A percentile compares a stretch with the other conserved stretches of the same genome.
Evolutionary conservation across 2,888 invertebrate genomes (phyloP).

Genomic region (Pediacus dermestoides): DNA sequence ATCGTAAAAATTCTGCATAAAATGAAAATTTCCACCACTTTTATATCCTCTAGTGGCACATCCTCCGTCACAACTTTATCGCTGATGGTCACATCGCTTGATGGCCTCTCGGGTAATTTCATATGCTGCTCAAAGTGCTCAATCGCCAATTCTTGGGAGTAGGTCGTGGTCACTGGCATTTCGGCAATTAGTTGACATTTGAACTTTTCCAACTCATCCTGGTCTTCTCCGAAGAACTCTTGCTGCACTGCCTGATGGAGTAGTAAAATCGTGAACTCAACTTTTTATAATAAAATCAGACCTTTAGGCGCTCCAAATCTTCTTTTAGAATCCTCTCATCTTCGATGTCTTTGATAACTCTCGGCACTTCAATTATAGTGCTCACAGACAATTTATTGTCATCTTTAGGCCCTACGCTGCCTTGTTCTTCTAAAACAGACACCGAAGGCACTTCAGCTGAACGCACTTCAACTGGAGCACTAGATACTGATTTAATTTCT

Average conservation of each 20-base stretch:
- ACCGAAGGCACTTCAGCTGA: slow-evolving; percentile 10
- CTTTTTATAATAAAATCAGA: too few relatives aligned
- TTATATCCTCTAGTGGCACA: too few relatives aligned
- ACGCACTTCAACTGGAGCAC: too few relatives aligned
- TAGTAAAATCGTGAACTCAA: slow-evolving; percentile 10
- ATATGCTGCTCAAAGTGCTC: slow-evolving; percentile 24
- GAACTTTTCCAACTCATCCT: slow-evolving; percentile 37
- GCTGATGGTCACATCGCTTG: too few relatives aligned
- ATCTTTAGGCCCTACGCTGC: slow-evolving; percentile 16
- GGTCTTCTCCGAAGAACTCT: slow-evolving; percentile 34
- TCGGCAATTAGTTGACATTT: slow-evolving; percentile 34
- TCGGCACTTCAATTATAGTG: slow-evolving; percentile 27
- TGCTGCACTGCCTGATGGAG: slow-evolving; percentile 28
- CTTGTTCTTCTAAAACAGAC: slow-evolving; percentile 15
- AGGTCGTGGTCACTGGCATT: slow-evolving; percentile 26
- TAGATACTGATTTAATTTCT: slow-evolving; percentile 3
- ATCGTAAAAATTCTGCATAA: neutral
- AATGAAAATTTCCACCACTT: too few relatives aligned
- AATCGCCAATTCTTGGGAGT: slow-evolving; percentile 30
- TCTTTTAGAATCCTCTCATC: slow-evolving; percentile 27
- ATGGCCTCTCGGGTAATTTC: too few relatives aligned
- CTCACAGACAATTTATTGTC: too few relatives aligned
- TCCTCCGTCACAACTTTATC: too few relatives aligned
- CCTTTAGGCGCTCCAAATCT: slow-evolving; percentile 31
- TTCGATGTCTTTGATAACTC: slow-evolving; percentile 23